These are phyloP conservation scores for Celastrina argiolus DNA, from an alignment of 2,888 invertebrate species.

Conservation along the genomic window DNA sequence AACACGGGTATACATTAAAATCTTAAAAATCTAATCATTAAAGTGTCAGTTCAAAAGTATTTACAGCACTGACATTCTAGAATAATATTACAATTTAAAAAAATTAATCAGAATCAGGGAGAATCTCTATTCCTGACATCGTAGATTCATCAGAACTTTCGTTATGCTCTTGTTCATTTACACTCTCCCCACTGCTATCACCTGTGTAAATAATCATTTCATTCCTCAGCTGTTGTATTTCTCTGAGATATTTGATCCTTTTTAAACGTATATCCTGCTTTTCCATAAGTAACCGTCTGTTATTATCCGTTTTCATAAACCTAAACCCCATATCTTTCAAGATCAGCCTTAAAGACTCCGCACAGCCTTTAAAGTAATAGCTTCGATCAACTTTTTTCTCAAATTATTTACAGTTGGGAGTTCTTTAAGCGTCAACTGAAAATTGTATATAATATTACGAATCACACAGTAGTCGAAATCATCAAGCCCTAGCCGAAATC, in stretches of 20 bases:
- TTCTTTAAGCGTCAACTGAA: constrained; percentile 13
- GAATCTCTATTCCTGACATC: constrained; percentile 19
- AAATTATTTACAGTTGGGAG: constrained; percentile 17
- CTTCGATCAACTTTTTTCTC: constrained; percentile 23
- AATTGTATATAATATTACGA: constrained; percentile 21
- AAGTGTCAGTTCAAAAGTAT: no score
- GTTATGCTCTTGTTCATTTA: not conserved
- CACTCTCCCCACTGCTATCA: no score
- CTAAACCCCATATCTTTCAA: constrained; percentile 25
- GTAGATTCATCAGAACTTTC: constrained; percentile 11
- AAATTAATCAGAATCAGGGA: constrained; percentile 18
- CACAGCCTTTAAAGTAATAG: constrained; percentile 25
- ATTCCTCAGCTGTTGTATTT: constrained; percentile 25
- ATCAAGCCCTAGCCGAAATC: constrained; percentile 17
- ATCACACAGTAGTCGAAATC: constrained; percentile 20
- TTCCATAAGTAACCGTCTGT: constrained; percentile 23
- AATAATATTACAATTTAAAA: not conserved
- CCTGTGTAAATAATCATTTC: no score
- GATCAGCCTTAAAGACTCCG: constrained; percentile 21
- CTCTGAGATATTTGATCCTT: no score
- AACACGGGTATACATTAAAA: no score
- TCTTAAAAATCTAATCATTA: no score
- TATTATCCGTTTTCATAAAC: constrained; percentile 23
- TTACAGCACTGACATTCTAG: not conserved
- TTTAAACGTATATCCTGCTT: constrained; percentile 25